Evolutionary conservation across 2,888 invertebrate genomes (phyloP).

Genomic region (Lepeophtheirus nordmannii): DNA sequence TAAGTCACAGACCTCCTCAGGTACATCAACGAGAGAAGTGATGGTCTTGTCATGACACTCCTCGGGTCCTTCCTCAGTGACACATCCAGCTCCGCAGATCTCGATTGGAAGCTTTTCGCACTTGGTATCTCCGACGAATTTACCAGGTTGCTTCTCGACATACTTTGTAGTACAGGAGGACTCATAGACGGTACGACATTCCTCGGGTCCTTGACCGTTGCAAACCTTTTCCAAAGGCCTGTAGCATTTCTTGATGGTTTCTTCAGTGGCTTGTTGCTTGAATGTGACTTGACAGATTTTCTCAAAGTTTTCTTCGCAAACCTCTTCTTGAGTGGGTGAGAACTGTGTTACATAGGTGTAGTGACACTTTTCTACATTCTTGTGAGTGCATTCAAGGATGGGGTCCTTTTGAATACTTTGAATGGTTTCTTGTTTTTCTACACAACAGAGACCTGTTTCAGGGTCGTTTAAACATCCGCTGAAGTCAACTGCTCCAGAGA

Average conservation of each 20-base stretch:
- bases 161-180: constrained; percentile 23
- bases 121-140: constrained; percentile 22
- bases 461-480: not conserved
- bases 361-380: constrained; percentile 18
- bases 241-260: constrained; percentile 20
- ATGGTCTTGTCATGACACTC: constrained; percentile 23
- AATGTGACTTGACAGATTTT: constrained; percentile 22
- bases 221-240: constrained; percentile 19
- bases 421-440: constrained; percentile 12
- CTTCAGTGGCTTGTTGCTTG: constrained; percentile 19
- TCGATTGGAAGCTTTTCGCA: constrained; percentile 22
- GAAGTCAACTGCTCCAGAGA: not conserved
- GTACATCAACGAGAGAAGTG: constrained; percentile 17
- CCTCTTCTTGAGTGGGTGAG: constrained; percentile 16
- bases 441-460: constrained; percentile 15
- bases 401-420: constrained; percentile 13
- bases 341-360: constrained; percentile 16
- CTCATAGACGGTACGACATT: constrained; percentile 23
- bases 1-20: constrained; percentile 21
- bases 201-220: constrained; percentile 21
- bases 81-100: constrained; percentile 21
- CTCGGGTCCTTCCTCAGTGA: constrained; percentile 17
- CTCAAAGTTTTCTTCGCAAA: constrained; percentile 21
- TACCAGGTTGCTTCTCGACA: constrained; percentile 10
- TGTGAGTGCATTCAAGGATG: constrained; percentile 16